Percentiles rank a stretch among this genome's conserved stretches.
These are phyloP conservation scores for Ophiodon elongatus DNA, from an alignment of 2,113 vertebrate species.

Conservation along the genomic window DNA sequence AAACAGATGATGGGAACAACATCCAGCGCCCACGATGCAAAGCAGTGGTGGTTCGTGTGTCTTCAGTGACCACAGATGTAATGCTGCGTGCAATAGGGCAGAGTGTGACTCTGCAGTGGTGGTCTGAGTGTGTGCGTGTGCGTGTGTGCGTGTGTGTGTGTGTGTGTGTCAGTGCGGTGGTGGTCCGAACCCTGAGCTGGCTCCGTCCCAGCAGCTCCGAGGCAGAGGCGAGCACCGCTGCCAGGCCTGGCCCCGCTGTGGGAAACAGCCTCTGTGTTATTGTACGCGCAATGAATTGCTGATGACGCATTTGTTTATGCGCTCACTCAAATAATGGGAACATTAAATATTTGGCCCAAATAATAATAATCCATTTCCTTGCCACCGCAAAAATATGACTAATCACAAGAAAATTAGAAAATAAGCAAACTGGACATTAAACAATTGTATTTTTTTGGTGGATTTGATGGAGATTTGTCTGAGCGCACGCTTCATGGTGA, in stretches of 20 bases:
- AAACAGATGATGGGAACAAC: neutral
- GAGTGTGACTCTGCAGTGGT: conserved; percentile 44
- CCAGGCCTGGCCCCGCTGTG: conserved; percentile 77
- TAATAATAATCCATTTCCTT: conserved; percentile 84
- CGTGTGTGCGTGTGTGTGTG: conserved; percentile 42
- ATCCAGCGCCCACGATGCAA: neutral
- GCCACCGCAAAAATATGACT: conserved; percentile 67
- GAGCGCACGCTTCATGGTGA: conserved; percentile 65
- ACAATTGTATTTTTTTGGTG: conserved; percentile 59
- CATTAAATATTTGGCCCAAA: conserved; percentile 86
- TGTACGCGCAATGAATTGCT: conserved; percentile 80
- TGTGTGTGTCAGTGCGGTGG: conserved; percentile 38
- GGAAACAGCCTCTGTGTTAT: conserved; percentile 84
- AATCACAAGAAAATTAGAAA: conserved; percentile 75
- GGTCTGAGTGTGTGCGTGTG: conserved; percentile 43
- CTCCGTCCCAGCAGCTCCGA: conserved; percentile 60
- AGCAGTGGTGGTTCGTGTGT: neutral
- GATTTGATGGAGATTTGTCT: conserved; percentile 71
- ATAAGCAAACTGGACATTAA: conserved; percentile 76
- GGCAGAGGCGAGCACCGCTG: conserved; percentile 55
- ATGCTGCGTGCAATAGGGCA: neutral
- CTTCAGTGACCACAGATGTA: neutral
- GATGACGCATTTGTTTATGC: conserved; percentile 86
- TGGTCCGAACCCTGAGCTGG: conserved; percentile 70
- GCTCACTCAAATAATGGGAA: conserved; percentile 84